These are phyloP conservation scores for Athalia cordata DNA, from an alignment of 2,888 invertebrate genomes.

Conservation along the genomic window DNA sequence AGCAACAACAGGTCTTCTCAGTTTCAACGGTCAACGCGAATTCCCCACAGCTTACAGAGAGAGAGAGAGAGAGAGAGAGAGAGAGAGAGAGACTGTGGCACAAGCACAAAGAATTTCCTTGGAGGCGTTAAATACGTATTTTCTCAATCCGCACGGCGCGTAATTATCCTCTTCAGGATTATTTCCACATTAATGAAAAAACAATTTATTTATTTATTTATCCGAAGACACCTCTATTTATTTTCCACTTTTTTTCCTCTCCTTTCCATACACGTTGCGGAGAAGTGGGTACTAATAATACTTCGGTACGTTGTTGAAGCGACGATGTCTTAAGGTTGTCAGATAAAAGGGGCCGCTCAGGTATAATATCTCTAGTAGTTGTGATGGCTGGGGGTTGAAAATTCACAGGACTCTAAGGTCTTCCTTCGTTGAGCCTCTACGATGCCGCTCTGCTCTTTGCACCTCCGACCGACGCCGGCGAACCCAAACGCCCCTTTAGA, in stretches of 20 bases:
- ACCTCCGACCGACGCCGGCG: conserved; percentile 26
- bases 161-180: no score
- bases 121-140: no score
- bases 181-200: no score
- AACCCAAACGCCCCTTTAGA: conserved; percentile 30
- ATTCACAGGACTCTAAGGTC: conserved; percentile 28
- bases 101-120: no score
- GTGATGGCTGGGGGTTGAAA: conserved; percentile 25
- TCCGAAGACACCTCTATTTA: no score
- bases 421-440: no score
- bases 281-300: background rate
- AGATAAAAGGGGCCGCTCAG: conserved; percentile 40
- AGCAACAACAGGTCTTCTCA: no score
- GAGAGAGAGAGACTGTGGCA: no score
- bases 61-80: no score
- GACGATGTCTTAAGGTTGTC: conserved; percentile 10
- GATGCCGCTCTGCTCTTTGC: conserved; percentile 22
- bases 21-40: conserved; percentile 14
- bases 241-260: no score
- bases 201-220: no score
- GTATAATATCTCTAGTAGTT: background rate
- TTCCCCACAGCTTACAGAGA: background rate
- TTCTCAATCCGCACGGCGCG: no score
- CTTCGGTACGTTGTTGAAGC: background rate
- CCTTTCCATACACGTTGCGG: conserved; percentile 21